phyloP scores from a whole-genome alignment of 2,113 vertebrate species.

The Tylochromis polylepis region DNA sequence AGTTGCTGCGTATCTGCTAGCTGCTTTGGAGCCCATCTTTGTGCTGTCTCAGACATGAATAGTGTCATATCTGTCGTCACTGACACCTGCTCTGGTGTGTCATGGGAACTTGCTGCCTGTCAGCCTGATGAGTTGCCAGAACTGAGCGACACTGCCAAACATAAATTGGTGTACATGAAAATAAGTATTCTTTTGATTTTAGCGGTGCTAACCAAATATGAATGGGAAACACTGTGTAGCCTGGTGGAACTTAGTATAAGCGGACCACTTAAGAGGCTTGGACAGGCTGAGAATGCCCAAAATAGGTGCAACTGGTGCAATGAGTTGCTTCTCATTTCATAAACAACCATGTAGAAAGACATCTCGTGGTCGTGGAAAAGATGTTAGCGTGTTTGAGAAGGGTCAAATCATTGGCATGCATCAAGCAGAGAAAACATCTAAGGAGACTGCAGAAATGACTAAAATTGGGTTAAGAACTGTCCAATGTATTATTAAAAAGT shows the following conservation, averaged over 20 bases:
- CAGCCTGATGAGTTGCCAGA: too few relatives aligned
- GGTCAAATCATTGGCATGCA: too few relatives aligned
- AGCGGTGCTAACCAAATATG: neutral
- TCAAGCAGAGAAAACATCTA: too few relatives aligned
- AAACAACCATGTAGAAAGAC: too few relatives aligned
- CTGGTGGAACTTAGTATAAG: neutral
- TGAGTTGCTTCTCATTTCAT: too few relatives aligned
- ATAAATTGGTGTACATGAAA: rapidly evolving
- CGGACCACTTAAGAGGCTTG: neutral
- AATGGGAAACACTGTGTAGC: rapidly evolving
- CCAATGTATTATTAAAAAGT: too few relatives aligned
- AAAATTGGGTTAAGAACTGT: too few relatives aligned
- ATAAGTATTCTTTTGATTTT: neutral
- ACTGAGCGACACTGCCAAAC: too few relatives aligned
- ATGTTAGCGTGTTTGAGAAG: too few relatives aligned
- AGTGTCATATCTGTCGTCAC: neutral
- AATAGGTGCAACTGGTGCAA: too few relatives aligned
- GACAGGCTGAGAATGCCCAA: neutral
- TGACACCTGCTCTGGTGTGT: neutral
- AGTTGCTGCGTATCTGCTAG: neutral
- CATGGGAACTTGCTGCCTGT: neutral
- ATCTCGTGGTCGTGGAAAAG: too few relatives aligned
- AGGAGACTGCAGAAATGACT: too few relatives aligned
- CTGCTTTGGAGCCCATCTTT: neutral
- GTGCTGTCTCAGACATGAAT: neutral